phyloP scores from a whole-genome alignment of 2,888 invertebrate species.

The Drosophila nigritarsus region DNA sequence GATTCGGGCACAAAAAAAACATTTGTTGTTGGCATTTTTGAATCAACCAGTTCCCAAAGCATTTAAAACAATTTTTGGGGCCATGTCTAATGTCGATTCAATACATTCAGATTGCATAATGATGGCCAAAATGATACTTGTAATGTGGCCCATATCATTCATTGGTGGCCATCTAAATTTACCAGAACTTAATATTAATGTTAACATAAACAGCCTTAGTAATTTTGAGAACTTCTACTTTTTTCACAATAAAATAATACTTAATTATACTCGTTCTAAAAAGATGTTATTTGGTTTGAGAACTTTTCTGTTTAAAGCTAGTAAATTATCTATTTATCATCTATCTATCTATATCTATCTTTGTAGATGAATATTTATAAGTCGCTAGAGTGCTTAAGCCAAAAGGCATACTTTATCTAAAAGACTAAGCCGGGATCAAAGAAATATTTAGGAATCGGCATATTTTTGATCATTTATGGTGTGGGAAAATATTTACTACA shows the following conservation, averaged over 20 bases:
- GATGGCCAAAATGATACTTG: slow-evolving; percentile 21
- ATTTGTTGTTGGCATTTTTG: slow-evolving; percentile 21
- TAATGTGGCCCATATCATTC: background rate
- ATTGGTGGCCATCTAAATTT: background rate
- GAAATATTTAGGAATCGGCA: background rate
- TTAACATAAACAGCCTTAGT: background rate
- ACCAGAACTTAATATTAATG: background rate
- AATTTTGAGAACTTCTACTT: background rate
- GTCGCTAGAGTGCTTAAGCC: background rate
- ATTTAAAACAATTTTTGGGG: slow-evolving; percentile 58
- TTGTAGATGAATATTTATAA: background rate
- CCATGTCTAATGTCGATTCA: slow-evolving; percentile 62
- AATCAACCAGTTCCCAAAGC: slow-evolving; percentile 58
- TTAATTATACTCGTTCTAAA: background rate
- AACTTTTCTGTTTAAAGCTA: background rate
- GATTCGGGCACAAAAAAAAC: slow-evolving; percentile 59
- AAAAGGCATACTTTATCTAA: background rate
- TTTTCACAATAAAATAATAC: background rate
- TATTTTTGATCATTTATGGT: background rate
- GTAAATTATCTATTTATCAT: no score
- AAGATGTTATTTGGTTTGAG: background rate
- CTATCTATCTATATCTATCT: background rate
- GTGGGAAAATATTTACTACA: background rate
- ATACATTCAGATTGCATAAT: slow-evolving; percentile 62
- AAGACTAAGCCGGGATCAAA: background rate